A percentile compares a stretch with the other conserved stretches of the same genome.
phyloP scores from a whole-genome alignment of 37 sponge, comb jelly and placozoan genomes.

The Lycopodina hypogea region DNA sequence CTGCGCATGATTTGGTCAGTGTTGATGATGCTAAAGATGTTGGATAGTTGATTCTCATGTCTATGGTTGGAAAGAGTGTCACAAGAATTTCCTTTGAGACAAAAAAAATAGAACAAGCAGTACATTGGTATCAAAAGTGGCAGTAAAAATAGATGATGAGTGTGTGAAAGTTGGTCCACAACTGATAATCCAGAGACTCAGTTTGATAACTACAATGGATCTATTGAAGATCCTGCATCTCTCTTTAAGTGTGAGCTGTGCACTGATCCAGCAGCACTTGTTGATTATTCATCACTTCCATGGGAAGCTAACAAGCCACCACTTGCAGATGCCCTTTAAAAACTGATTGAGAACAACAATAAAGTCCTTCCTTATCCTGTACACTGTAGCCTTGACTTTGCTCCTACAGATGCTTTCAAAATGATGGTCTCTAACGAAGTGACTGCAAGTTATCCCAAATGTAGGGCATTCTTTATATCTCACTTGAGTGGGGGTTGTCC shows the following conservation, averaged over 20 bases:
- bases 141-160: background rate
- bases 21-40: too few relatives aligned
- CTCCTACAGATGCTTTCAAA: constrained; percentile 27
- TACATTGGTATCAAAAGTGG: background rate
- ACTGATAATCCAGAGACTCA: background rate
- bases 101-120: background rate
- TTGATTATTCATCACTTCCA: too few relatives aligned
- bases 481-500: constrained; percentile 36
- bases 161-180: background rate
- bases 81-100: background rate
- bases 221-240: too few relatives aligned
- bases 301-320: background rate
- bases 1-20: too few relatives aligned
- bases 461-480: constrained; percentile 38
- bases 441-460: constrained; percentile 17
- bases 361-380: too few relatives aligned
- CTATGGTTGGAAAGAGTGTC: too few relatives aligned
- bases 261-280: background rate
- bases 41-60: too few relatives aligned
- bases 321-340: background rate
- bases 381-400: background rate
- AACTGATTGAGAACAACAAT: too few relatives aligned
- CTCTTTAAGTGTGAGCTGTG: background rate
- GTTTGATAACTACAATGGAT: background rate
- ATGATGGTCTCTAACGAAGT: constrained; percentile 22